Base-by-base conservation (phyloP, 2,797 vertebrate genomes). In the Aselliscus stoliczkanus region DNA sequence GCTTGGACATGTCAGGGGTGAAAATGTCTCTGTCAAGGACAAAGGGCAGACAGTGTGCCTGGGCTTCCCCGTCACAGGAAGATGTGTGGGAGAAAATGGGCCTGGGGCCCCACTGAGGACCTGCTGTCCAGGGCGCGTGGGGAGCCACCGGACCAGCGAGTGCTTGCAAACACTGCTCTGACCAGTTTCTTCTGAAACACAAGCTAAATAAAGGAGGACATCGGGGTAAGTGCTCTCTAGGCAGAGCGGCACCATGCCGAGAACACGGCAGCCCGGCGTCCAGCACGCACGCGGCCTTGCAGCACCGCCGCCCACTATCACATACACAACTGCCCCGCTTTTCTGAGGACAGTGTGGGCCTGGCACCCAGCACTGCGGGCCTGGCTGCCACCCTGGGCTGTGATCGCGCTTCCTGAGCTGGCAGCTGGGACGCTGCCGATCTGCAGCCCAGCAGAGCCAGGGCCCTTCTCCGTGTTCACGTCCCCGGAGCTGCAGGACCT, bases 61-160 rank as follows among this genome's bases (percentile, higher is more conserved):
- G 83, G 42, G 44, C 50, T 17, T 17, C 23, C 52, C 58, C 31
- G 1, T 34, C 44, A 54, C 27, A 37, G 27, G 42, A 34, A 25
- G 2, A 23, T 54, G 31, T 29, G 58, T 18, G 12, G 17, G 85
- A 34, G 27, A 52, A 9, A 8, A 42, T 9, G 42, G 42, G 42
- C 29, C 44, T 18, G 23, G 44, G 44, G 4, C 5, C 31, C 39
- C 27, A 7, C 31, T 1, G 1, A 4, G 14, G 7, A 44, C 70
- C 47, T 18, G 9, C 0, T 1, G 12, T 64, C 27, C 7, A 13
- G 65, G 31, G 9, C 25, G 31, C 5, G 11, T 1, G 5, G 11
- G 31, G 39, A 34, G 4, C 34, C 76, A 18, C 52, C 20, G 18
- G 52, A 54, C 52, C 20, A 54, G 11, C 50, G 14, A 15, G 52